Evolutionary conservation across 2,113 vertebrate species (phyloP).

Genomic region (Paramormyrops kingsleyae): DNA sequence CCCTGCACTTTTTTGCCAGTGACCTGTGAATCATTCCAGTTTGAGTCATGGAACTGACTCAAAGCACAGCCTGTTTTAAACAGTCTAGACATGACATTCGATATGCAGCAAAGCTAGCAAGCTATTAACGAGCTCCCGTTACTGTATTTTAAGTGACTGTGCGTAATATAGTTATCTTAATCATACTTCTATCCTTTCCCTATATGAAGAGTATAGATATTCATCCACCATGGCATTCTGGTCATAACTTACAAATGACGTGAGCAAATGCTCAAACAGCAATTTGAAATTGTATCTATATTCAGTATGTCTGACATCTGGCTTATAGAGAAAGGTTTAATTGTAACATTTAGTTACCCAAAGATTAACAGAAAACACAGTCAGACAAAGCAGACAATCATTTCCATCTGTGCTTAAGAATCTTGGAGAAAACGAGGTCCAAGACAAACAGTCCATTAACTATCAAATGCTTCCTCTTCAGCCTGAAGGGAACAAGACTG

Average conservation of each 20-base stretch:
- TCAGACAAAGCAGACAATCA: background rate
- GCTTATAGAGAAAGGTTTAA: background rate
- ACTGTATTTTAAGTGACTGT: background rate
- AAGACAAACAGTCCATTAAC: background rate
- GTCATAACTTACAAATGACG: background rate
- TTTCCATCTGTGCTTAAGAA: background rate
- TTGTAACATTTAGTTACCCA: background rate
- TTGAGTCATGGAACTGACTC: background rate
- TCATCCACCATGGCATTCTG: background rate
- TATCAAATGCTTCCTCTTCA: background rate
- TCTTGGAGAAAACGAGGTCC: background rate
- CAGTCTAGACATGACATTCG: background rate
- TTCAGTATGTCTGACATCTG: background rate
- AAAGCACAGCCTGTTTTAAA: background rate
- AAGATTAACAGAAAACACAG: background rate
- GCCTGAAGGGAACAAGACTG: background rate
- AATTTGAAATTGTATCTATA: background rate
- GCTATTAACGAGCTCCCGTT: background rate
- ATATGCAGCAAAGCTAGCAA: background rate
- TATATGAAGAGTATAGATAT: background rate
- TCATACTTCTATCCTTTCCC: background rate
- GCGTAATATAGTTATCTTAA: slow-evolving; percentile 1
- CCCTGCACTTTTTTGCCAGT: background rate
- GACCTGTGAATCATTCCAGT: background rate
- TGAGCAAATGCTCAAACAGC: background rate